A percentile compares a stretch with the other conserved stretches of the same genome.
These are phyloP conservation scores for Crambe crambe DNA, from an alignment of 37 sponge, comb jelly and placozoan species.

Conservation along the genomic window DNA sequence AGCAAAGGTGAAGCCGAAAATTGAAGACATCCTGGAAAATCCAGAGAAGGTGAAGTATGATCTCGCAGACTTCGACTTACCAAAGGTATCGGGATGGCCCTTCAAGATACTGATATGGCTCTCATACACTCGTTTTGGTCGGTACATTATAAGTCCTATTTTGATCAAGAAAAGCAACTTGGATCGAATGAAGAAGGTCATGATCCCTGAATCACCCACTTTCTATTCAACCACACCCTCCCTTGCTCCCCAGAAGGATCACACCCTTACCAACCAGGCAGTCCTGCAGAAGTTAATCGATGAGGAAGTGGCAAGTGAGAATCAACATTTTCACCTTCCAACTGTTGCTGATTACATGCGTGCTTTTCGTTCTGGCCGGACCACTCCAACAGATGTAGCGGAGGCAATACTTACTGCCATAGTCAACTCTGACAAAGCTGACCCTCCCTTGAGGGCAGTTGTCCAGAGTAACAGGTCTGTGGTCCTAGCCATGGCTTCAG, in stretches of 20 bases:
- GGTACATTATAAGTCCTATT: slow-evolving; percentile 10
- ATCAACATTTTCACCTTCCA: slow-evolving; percentile 13
- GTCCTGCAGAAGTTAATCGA: slow-evolving; percentile 9
- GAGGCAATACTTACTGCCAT: slow-evolving; percentile 53
- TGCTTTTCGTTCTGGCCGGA: slow-evolving; percentile 28
- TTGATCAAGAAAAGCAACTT: slow-evolving; percentile 17
- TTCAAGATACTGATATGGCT: slow-evolving; percentile 50
- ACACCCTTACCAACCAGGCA: neutral
- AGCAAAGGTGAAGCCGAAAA: slow-evolving; percentile 3
- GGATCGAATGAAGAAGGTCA: slow-evolving; percentile 19
- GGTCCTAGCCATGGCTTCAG: slow-evolving; percentile 70
- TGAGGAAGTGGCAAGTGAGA: neutral
- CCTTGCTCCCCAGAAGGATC: slow-evolving; percentile 17
- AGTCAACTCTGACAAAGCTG: slow-evolving; percentile 33
- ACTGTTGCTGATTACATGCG: slow-evolving; percentile 46
- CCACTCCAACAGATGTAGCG: slow-evolving; percentile 58
- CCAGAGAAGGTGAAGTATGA: slow-evolving; percentile 1
- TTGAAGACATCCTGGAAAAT: slow-evolving; percentile 37
- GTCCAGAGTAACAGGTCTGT: slow-evolving; percentile 43
- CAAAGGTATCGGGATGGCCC: slow-evolving; percentile 37
- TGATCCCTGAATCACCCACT: slow-evolving; percentile 71
- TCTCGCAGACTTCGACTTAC: slow-evolving; percentile 21
- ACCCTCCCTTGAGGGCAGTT: slow-evolving; percentile 76
- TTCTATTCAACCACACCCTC: slow-evolving; percentile 39
- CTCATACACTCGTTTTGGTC: slow-evolving; percentile 54